Percentiles rank a stretch among this genome's conserved stretches.
These are phyloP conservation scores for Venustaconcha ellipsiformis DNA, from an alignment of 1,140 invertebrate genomes.

Conservation along the genomic window DNA sequence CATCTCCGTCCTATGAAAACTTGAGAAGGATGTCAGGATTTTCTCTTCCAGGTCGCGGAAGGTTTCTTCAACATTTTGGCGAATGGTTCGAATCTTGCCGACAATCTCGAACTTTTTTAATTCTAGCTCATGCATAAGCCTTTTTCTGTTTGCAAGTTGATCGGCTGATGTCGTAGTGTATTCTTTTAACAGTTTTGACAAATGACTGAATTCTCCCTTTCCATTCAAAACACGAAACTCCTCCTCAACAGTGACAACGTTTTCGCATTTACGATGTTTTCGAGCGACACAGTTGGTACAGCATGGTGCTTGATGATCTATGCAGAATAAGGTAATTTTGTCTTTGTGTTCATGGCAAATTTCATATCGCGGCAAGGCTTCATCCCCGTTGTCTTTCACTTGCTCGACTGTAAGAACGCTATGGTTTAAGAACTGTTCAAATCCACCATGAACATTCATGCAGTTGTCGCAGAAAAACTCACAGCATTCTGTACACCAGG, in stretches of 20 bases:
- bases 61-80: constrained; percentile 22
- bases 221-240: constrained; percentile 15
- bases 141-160: constrained; percentile 16
- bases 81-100: constrained; percentile 15
- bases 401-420: constrained; percentile 22
- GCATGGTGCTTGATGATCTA: constrained; percentile 19
- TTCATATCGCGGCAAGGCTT: constrained; percentile 22
- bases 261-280: constrained; percentile 19
- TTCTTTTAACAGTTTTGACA: background rate
- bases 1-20: constrained; percentile 23
- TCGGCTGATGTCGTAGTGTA: constrained; percentile 13
- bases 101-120: constrained; percentile 5
- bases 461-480: constrained; percentile 29
- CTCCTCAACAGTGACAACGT: constrained; percentile 17
- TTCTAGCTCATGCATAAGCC: constrained; percentile 20
- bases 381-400: constrained; percentile 23
- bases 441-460: constrained; percentile 27
- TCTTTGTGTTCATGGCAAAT: constrained; percentile 24
- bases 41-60: constrained; percentile 17
- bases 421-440: constrained; percentile 26
- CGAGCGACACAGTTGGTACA: constrained; percentile 18
- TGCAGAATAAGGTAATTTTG: constrained; percentile 25
- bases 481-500: constrained; percentile 31
- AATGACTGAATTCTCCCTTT: constrained; percentile 6
- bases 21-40: constrained; percentile 18